These are phyloP conservation scores for Drosophila orosa DNA, from an alignment of 1,140 invertebrate species.

Conservation along the genomic window DNA sequence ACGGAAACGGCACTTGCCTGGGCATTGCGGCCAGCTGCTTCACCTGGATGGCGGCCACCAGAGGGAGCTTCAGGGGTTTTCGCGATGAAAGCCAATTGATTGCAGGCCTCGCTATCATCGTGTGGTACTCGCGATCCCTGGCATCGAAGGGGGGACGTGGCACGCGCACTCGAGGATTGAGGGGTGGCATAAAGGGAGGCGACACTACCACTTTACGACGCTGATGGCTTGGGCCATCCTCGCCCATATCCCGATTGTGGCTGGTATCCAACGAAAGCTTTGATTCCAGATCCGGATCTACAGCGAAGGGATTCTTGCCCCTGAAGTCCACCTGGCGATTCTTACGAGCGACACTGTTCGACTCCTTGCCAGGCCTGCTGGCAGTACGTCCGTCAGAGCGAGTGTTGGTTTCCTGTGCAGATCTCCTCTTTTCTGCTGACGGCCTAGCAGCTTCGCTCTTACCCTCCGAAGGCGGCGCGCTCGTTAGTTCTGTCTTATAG, in stretches of 20 bases:
- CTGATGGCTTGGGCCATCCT: background rate
- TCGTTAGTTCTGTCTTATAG: background rate
- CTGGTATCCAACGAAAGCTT: conserved; percentile 14
- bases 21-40: background rate
- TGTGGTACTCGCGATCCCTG: conserved; percentile 65
- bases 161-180: conserved; percentile 62
- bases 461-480: background rate
- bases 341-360: conserved; percentile 7
- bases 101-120: conserved; percentile 11
- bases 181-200: conserved; percentile 51
- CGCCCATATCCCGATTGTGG: background rate
- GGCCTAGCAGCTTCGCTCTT: background rate
- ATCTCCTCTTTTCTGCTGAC: background rate
- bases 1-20: background rate
- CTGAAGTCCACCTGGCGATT: conserved; percentile 10
- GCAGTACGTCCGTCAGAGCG: background rate
- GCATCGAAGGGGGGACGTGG: conserved; percentile 68
- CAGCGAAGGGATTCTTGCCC: conserved; percentile 24
- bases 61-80: background rate
- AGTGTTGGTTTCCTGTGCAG: background rate
- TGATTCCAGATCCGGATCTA: background rate
- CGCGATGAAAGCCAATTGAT: background rate
- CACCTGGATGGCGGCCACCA: conserved; percentile 1
- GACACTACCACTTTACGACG: conserved; percentile 22
- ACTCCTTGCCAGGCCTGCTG: background rate